Evolutionary conservation across 2,113 vertebrate genomes (phyloP).

Genomic region (Camelus dromedarius): DNA sequence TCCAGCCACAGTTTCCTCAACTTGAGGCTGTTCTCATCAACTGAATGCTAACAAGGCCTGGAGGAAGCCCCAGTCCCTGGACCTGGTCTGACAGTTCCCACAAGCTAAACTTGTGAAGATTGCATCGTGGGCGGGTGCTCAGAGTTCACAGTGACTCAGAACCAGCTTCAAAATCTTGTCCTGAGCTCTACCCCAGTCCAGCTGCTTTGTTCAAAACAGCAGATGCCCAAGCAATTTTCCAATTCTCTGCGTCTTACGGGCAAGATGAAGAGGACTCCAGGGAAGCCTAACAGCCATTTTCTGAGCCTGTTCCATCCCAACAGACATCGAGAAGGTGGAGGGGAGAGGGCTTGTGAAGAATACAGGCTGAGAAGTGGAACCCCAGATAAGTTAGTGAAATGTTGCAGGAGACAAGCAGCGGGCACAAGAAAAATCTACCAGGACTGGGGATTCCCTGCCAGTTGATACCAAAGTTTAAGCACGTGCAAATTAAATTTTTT

Average conservation of each 20-base stretch:
- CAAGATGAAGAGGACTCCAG: background rate
- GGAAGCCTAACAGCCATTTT: background rate
- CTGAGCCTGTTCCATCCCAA: background rate
- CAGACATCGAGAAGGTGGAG: background rate
- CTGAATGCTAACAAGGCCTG: background rate
- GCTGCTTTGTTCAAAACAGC: background rate
- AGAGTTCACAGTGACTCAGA: conserved; percentile 36
- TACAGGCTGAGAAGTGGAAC: background rate
- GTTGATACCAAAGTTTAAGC: background rate
- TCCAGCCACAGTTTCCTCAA: conserved; percentile 77
- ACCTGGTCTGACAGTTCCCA: background rate
- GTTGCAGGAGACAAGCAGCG: background rate
- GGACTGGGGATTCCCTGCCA: background rate
- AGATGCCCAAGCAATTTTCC: background rate
- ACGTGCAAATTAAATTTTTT: background rate
- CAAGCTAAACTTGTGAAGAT: background rate
- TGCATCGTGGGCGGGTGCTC: conserved; percentile 40
- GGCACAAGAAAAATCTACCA: background rate
- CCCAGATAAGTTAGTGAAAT: background rate
- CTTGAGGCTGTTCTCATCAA: conserved; percentile 23
- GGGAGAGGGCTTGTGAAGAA: background rate
- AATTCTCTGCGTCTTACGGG: background rate
- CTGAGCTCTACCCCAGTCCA: background rate
- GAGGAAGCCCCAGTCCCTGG: conserved; percentile 40
- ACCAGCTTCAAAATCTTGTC: background rate